A percentile compares a stretch with the other conserved stretches of the same genome.
Evolutionary conservation across 2,888 invertebrate species (phyloP).

Genomic region (Lasioglossum oenotherae): DNA sequence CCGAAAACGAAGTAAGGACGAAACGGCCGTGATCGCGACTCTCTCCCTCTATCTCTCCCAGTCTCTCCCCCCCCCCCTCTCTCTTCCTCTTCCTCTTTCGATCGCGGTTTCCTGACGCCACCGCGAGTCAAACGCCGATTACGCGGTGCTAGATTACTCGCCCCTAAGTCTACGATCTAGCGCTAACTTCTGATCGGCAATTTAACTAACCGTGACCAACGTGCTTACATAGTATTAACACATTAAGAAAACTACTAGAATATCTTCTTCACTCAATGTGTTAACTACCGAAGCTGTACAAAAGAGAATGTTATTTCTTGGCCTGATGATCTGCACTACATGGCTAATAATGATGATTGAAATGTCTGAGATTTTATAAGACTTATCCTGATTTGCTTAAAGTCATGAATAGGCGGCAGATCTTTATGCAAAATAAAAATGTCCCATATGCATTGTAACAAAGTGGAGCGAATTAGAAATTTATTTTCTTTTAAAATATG

Average conservation of each 20-base stretch:
- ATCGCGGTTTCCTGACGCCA: constrained; percentile 6
- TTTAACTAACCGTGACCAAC: neutral
- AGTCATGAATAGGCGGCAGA: neutral
- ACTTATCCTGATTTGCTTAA: neutral
- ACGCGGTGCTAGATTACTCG: neutral
- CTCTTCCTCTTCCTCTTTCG: neutral
- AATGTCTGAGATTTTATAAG: neutral
- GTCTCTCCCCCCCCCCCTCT: neutral
- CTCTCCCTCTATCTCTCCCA: neutral
- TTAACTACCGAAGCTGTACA: neutral
- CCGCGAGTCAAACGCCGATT: constrained; percentile 10
- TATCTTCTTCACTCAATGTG: neutral
- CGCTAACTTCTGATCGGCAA: neutral
- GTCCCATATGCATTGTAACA: no score
- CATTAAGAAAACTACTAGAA: neutral
- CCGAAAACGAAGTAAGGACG: constrained; percentile 34
- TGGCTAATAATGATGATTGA: no score
- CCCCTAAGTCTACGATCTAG: neutral
- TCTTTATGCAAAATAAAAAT: no score
- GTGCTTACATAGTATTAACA: neutral
- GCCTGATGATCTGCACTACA: no score
- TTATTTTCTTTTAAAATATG: no score
- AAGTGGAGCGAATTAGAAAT: no score
- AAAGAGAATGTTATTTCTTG: neutral
- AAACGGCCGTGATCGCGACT: neutral